Base-by-base conservation (phyloP, 1,140 invertebrate species). In the Leptestheria dahalacensis region DNA sequence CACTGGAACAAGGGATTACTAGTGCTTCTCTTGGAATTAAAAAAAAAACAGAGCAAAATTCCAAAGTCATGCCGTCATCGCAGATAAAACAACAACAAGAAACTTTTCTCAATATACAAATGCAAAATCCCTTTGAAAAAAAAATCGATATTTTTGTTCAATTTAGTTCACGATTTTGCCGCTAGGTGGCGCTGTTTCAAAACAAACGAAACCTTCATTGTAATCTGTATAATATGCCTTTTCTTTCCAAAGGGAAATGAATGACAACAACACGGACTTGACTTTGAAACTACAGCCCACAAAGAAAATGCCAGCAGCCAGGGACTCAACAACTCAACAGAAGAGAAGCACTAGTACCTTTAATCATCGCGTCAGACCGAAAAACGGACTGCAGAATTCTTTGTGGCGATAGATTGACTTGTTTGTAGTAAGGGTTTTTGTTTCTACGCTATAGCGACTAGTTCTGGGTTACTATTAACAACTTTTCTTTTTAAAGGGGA, bases 31-130 rank as follows among this genome's bases (percentile, higher is more conserved):
- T 18, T 33, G 10, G 21, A 1, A 15, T 10, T 24, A 26, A 26
- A 26, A 56, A 24, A 56, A 6, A 29, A 12, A 29, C 15, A 12
- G 41, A 29, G 53, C 18, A 20, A 6, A 9, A 41, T n/a, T n/a
- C n/a, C n/a, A n/a, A n/a, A n/a, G 33, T 20, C 20, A 56, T 26
- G 18, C 41, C 23, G 9, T 24, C 6, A 20, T 24, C 20, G 20
- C 20, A 33, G 53, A 26, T 6, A 33, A 26, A 33, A 26, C 41
- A 26, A 15, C 23, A 33, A 4, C 41, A 12, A 23, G 26, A 56
- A n/a, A n/a, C n/a, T n/a, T n/a, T n/a, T n/a, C 53, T 56, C 21
- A 33, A 41, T 33, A 56, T 15, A 56, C 41, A 25, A 20, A 56
- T n/a, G n/a, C n/a, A n/a, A n/a, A n/a, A n/a, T n/a, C n/a, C n/a